Evolutionary conservation across 2,888 invertebrate species (phyloP).

Genomic region (Ectemnius lituratus): DNA sequence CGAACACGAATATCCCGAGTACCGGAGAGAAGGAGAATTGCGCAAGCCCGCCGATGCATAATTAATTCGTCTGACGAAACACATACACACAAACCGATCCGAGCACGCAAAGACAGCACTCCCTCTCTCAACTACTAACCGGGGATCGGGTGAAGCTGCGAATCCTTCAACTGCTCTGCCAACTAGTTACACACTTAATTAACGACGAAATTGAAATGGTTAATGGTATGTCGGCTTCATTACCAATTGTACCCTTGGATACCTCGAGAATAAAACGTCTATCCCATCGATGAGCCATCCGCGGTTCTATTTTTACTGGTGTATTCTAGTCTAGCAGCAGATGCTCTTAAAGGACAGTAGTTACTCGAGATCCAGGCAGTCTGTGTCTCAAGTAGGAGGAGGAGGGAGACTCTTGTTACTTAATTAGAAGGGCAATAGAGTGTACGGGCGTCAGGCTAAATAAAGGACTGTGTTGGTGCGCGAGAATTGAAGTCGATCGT

Average conservation of each 20-base stretch:
- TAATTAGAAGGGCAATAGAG: not conserved
- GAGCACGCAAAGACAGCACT: no score
- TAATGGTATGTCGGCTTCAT: no score
- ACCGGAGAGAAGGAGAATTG: conserved; percentile 28
- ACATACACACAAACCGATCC: not conserved
- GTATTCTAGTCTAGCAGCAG: no score
- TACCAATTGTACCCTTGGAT: no score
- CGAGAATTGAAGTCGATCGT: conserved; percentile 23
- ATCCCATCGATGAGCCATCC: no score
- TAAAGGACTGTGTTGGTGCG: not conserved
- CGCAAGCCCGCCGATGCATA: conserved; percentile 36
- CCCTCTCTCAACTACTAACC: conserved; percentile 13
- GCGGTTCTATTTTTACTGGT: no score
- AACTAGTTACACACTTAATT: conserved; percentile 24
- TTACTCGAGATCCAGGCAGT: no score
- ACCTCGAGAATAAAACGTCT: no score
- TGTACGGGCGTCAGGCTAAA: not conserved
- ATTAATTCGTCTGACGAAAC: conserved; percentile 45
- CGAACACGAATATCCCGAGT: conserved; percentile 6
- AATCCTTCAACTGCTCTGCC: conserved; percentile 56
- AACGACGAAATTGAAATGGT: conserved; percentile 14
- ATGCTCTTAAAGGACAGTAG: no score
- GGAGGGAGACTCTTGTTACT: not conserved
- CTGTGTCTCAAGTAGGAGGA: no score
- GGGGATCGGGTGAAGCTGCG: conserved; percentile 49